Conservation (phyloP, 2,888 invertebrate species). For the Limenitis camilla region DNA sequence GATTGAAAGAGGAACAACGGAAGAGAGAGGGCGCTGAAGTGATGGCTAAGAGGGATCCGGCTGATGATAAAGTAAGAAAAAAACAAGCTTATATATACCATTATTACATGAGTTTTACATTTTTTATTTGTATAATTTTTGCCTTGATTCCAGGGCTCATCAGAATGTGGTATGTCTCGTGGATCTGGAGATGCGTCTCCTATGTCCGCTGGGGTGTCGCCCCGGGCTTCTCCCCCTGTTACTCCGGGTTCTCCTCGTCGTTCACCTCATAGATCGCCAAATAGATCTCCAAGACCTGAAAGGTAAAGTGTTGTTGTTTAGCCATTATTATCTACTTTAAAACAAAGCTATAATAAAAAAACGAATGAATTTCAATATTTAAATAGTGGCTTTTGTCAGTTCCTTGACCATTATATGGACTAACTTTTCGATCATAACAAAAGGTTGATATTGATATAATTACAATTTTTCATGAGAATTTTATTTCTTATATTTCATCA, state of each 20-base stretch:
- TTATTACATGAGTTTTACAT: no score
- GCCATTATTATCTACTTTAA: no score
- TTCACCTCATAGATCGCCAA: constrained; percentile 56
- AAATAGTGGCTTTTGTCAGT: no score
- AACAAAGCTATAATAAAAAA: no score
- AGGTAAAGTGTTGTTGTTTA: constrained; percentile 35
- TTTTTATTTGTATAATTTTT: neutral
- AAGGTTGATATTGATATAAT: neutral
- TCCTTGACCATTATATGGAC: no score
- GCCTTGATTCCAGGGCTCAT: constrained; percentile 47
- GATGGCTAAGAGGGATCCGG: constrained; percentile 75
- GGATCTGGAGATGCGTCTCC: constrained; percentile 65
- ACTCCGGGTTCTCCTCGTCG: constrained; percentile 63
- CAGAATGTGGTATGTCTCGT: constrained; percentile 65
- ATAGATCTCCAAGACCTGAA: constrained; percentile 55
- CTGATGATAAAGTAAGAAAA: constrained; percentile 72
- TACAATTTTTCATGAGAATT: neutral
- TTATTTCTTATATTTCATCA: no score
- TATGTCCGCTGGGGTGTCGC: constrained; percentile 51
- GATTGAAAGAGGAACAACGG: constrained; percentile 92
- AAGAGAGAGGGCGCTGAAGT: constrained; percentile 84
- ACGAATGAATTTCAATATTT: no score
- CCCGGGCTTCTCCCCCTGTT: constrained; percentile 56
- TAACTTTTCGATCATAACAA: no score
- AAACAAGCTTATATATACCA: neutral